phyloP scores from a whole-genome alignment of 2,113 vertebrate genomes.

The Proteles cristata region DNA sequence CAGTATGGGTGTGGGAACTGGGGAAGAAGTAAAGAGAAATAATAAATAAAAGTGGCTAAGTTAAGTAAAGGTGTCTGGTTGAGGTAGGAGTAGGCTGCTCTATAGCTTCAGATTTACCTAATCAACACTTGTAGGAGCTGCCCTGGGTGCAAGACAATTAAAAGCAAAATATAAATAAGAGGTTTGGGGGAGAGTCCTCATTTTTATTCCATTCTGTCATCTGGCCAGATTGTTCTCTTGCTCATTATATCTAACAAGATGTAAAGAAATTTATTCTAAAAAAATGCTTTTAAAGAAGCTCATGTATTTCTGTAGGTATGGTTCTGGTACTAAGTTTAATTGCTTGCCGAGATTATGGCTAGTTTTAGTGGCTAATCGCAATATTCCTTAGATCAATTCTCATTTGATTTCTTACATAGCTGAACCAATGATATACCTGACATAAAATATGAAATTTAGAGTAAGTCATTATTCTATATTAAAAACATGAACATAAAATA shows the following conservation, averaged over 20 bases:
- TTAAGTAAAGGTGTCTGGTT: neutral
- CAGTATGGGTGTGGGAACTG: neutral
- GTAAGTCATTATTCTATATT: neutral
- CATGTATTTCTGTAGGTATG: neutral
- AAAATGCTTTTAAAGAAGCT: neutral
- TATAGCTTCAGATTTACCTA: neutral
- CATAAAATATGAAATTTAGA: slow-evolving; percentile 13
- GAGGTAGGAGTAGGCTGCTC: neutral
- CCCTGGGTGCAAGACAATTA: neutral
- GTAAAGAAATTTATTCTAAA: neutral
- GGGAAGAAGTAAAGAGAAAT: neutral
- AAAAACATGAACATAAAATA: slow-evolving; percentile 3
- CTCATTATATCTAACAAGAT: neutral
- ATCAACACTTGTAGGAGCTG: neutral
- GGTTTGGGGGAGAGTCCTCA: neutral
- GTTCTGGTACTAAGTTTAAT: neutral
- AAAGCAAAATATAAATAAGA: neutral
- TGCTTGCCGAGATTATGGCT: neutral
- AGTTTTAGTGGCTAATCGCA: neutral
- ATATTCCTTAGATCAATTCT: neutral
- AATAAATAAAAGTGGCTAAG: neutral
- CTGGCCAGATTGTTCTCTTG: neutral
- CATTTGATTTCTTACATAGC: slow-evolving; percentile 15
- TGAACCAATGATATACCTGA: neutral
- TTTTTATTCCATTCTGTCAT: neutral